Evolutionary conservation across 1,140 invertebrate genomes (phyloP).

Genomic region (Andricus grossulariae): DNA sequence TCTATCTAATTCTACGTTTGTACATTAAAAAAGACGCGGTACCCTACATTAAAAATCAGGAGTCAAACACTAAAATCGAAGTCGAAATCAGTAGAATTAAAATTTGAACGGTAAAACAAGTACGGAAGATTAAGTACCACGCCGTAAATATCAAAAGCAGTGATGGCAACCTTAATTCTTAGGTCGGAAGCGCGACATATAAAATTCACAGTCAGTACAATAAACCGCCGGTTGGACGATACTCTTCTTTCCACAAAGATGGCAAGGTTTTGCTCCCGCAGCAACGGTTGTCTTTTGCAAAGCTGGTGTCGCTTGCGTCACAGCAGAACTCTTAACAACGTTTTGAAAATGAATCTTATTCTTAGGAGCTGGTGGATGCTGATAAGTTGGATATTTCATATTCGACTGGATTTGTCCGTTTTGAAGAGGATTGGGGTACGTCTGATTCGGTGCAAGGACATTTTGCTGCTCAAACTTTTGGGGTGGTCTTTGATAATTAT

Average conservation of each 20-base stretch:
- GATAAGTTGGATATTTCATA: constrained; percentile 78
- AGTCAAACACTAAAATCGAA: background rate
- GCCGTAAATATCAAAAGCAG: constrained; percentile 22
- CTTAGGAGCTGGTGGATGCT: constrained; percentile 76
- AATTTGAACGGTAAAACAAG: background rate
- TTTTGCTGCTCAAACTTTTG: constrained; percentile 63
- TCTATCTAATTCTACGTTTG: background rate
- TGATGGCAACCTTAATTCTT: constrained; percentile 66
- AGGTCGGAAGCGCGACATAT: constrained; percentile 90
- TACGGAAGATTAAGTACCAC: background rate
- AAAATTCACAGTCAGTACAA: constrained; percentile 93
- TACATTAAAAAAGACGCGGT: background rate
- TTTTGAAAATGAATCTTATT: constrained; percentile 81
- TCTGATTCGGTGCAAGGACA: constrained; percentile 63
- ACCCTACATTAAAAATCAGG: background rate
- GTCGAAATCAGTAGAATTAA: constrained; percentile 4
- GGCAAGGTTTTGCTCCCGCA: constrained; percentile 80
- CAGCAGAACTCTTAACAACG: constrained; percentile 78
- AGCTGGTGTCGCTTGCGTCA: constrained; percentile 46
- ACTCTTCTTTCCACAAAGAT: constrained; percentile 89
- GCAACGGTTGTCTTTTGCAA: constrained; percentile 66
- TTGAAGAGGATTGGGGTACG: constrained; percentile 70
- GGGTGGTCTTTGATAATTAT: constrained; percentile 65
- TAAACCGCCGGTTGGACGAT: constrained; percentile 86
- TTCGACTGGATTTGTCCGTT: constrained; percentile 69